Base-by-base conservation (phyloP, 2,113 vertebrate genomes). In the Elephantulus edwardii region DNA sequence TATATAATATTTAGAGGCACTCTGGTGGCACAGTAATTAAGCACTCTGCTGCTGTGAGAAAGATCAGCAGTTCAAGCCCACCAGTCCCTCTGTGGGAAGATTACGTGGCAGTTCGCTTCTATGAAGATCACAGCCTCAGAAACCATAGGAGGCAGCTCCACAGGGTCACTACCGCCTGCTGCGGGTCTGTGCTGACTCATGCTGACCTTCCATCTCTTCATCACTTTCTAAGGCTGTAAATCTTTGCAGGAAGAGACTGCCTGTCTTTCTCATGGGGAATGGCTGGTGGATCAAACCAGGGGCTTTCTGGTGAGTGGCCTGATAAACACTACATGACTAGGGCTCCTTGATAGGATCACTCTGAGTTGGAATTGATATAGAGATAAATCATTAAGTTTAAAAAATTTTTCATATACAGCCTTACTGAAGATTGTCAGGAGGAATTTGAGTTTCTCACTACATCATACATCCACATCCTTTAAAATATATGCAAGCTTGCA, bases 401-500 rank as follows among this genome's bases (percentile, higher is more conserved):
- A 50, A 50, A 50, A 50, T 64, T 64, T 33, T 62, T 35, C 35
- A 19, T 35, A 38, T 38, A 68, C 64, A 68, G 7, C 60, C 30
- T 68, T 35, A 62, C 10, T 85, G 54, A 91, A 80, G 92, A 48
- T 48, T 92, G 35, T 62, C 71, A 35, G 50, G 54, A 82, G 35
- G 64, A 83, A 91, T 87, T 24, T 40, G 11, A 66, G n/a, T 33
- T 79, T 35, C 48, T 40, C 50, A 74, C 28, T 54, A 38, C 84
- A 75, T 78, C 28, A 68, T 24, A 9, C 2, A 68, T 89, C 22
- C 54, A 62, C 20, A 44, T 26, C 40, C 54, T 85, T 86, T 75
- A 48, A 85, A 90, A 90, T 50, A 50, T n/a, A 56, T 48, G 20
- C n/a, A 94, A 78, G 13, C 33, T 44, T 89, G 58, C 19, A 38